Conservation (phyloP, 2,797 vertebrate genomes). For the Lutjanus campechanus region DNA sequence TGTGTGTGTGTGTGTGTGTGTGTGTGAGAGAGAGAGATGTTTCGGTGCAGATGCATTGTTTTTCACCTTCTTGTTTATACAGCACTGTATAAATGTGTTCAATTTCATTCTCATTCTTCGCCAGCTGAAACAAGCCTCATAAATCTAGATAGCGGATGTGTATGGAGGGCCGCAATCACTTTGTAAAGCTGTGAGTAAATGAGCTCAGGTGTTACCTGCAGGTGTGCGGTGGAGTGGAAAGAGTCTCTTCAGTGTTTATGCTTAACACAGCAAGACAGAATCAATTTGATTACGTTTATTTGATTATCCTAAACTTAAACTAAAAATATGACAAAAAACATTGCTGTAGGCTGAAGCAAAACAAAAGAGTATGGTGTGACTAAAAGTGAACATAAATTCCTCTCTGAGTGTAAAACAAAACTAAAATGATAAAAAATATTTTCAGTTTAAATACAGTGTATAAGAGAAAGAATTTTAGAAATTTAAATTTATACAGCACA, state of each 20-base stretch:
- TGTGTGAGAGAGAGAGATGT: conserved; percentile 18
- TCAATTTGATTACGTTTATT: not conserved
- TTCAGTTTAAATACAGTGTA: not conserved
- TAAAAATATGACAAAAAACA: not conserved
- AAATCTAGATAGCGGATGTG: conserved; percentile 56
- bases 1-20: conserved; percentile 1
- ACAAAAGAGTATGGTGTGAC: not conserved
- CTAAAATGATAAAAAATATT: not conserved
- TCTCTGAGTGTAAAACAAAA: not conserved
- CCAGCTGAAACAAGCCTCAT: conserved; percentile 45
- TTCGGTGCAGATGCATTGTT: conserved; percentile 29
- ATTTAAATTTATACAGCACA: no score
- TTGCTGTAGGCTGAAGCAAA: not conserved
- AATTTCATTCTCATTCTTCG: conserved; percentile 60
- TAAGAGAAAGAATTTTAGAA: no score
- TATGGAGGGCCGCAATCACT: conserved; percentile 7
- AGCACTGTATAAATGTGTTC: conserved; percentile 61
- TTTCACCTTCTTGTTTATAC: conserved; percentile 46
- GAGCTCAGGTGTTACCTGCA: conserved; percentile 36
- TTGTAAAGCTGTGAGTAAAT: conserved; percentile 38
- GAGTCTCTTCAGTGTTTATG: not conserved
- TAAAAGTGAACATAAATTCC: not conserved
- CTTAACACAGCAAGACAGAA: conserved; percentile 1
- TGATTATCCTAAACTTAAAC: not conserved
- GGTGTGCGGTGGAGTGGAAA: conserved; percentile 17